Evolutionary conservation across 2,113 vertebrate genomes (phyloP).

Genomic region (Lasiurus borealis): DNA sequence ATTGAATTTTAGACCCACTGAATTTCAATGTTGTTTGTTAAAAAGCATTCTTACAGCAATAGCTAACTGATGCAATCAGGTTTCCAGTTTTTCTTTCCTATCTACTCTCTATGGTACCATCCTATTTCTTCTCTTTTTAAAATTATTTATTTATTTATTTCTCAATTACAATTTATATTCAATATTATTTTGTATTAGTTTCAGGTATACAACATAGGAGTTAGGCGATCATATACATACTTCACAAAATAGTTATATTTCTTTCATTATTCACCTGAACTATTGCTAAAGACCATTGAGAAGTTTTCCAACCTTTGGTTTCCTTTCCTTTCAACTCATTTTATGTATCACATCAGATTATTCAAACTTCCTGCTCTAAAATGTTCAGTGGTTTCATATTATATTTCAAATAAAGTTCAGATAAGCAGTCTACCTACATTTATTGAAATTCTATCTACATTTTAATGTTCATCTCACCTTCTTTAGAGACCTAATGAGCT

Average conservation of each 20-base stretch:
- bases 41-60: neutral
- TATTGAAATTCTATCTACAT: neutral
- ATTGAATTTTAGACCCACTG: neutral
- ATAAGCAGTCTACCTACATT: neutral
- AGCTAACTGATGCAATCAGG: neutral
- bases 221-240: neutral
- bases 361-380: constrained; percentile 15
- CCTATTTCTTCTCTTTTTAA: neutral
- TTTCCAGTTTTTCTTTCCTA: neutral
- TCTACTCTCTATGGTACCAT: neutral
- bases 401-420: constrained; percentile 8
- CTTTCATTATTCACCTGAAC: neutral
- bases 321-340: neutral
- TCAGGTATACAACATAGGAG: neutral
- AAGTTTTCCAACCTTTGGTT: constrained; percentile 10
- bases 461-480: neutral
- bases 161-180: neutral
- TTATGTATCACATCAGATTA: neutral
- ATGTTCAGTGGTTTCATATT: neutral
- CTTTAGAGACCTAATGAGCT: neutral
- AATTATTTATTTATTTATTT: neutral
- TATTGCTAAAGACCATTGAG: neutral
- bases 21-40: neutral
- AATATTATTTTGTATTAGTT: neutral
- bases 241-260: neutral